Base-by-base conservation (phyloP, 2,113 vertebrate species). In the Malurus cyaneus region DNA sequence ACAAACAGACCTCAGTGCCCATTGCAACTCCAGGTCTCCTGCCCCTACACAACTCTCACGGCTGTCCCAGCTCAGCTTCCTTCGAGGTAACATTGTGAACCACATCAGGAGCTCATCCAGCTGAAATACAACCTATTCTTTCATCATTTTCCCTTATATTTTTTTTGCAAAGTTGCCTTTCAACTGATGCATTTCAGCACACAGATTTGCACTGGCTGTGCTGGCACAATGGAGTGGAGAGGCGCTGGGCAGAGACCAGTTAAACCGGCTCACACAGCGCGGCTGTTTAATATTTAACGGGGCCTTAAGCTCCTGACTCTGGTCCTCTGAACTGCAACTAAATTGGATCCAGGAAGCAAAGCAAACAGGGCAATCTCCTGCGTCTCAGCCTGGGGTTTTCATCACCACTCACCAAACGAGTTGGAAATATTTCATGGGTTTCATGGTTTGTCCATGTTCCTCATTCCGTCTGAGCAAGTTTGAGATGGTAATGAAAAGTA, bases 41-140 rank as follows among this genome's bases (percentile, higher is more conserved):
- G 14, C 9, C 31, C 28, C 8, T 18, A 2, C 4, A 3, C 11
- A 16, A 8, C 24, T 41, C 36, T 47, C 8, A 5, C 2, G 0
- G n/a, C 34, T 64, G 34, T 74, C 39, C 10, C 72, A 57, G 16
- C 39, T 74, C 52, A 81, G 34, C 24, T 74, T 81, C 57, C 80
- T 39, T 26, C 34, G 34, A 50, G 5, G 32, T 46, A 83, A 28
- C 32, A 11, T 32, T 6, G 6, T 34, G 46, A 86, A 24, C n/a
- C 24, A 20, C 65, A 54, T 14, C 41, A 93, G 31, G 64, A 88
- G 44, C 50, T 9, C 23, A 17, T 53, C 17, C 46, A 78, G 26
- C 15, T 73, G n/a, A 92, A 91, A 77, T 23, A 69, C 2, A 34
- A 54, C 11, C 16, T 47, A 4, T 42, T 80, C 44, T 65, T 77